Evolutionary conservation across 1,140 invertebrate genomes (phyloP), one percentile per base, ranked within the genome.

Genomic region (Drosophila cardini): DNA sequence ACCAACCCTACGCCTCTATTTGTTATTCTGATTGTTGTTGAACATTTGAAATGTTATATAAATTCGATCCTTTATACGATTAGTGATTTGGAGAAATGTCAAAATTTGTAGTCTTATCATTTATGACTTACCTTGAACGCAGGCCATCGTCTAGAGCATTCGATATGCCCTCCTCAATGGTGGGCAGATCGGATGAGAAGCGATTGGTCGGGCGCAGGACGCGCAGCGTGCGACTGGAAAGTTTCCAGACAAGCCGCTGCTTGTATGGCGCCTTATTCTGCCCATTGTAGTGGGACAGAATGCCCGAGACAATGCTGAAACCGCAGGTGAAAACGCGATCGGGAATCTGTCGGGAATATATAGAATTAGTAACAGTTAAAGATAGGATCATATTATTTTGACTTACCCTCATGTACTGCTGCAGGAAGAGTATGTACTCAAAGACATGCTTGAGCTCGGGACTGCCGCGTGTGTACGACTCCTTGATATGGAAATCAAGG

Each of bases 171-270:
- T 96, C 96, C 84, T 95, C 94, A 83, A 96, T 96, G 75, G 95
- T 96, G 50, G 95, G 95, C 78, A 96, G 92, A 48, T 95, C 93
- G 6, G 95, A 95, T 21, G 94, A 95, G 57, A 96, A 94, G 74
- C 95, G 95, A 87, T 96, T 95, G 56, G 95, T 96, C 2, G 96
- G 96, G 57, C 96, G 94, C 68, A 96, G 92, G 71, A 95, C 94
- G 80, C 95, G 93, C 53, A 95, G 93, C 48, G 95, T 95, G 61
- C 95, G 92, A 58, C 94, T 94, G 60, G 94, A 95, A 34, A 95
- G 92, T 82, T 94, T 92, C 96, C 96, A 96, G 61, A 96, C 94
- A 50, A 96, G 94, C 45, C 95, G 94, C 92, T 96, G 96, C 21
- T 95, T 94, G 77, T 96, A 94, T 13, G 95, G 94, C 71, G 94